Conservation (phyloP, 2,113 vertebrate species). For the Elachura formosa region DNA sequence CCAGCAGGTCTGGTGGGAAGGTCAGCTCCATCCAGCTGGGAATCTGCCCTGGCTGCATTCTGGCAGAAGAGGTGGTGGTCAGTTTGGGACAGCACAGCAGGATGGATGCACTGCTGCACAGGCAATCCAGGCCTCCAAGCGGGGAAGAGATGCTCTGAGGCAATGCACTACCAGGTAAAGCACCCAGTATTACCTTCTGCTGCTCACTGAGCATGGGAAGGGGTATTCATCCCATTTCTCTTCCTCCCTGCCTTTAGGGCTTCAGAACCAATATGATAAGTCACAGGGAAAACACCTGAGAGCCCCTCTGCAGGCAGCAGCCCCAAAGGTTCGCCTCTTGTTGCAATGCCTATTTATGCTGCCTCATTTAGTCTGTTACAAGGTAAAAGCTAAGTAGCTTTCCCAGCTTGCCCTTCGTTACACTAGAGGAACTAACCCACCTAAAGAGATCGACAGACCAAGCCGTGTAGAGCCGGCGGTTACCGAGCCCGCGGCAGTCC, state of each 20-base stretch:
- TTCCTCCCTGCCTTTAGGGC: neutral
- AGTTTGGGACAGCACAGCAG: neutral
- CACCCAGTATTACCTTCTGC: fast-evolving
- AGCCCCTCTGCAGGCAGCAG: neutral
- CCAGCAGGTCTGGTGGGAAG: slow-evolving; percentile 21
- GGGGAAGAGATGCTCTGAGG: neutral
- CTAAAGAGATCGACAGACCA: neutral
- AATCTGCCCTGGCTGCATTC: slow-evolving; percentile 47
- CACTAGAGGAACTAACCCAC: neutral
- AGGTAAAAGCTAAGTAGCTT: neutral
- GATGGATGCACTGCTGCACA: neutral
- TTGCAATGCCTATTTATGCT: neutral
- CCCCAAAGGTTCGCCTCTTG: neutral
- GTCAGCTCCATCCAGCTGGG: neutral
- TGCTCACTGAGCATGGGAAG: neutral
- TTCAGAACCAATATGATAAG: neutral
- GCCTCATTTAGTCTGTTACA: neutral
- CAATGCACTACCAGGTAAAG: neutral
- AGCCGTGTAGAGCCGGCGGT: neutral
- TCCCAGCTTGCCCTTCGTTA: neutral
- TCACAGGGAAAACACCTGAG: neutral
- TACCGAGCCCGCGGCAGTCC: neutral
- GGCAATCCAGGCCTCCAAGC: neutral
- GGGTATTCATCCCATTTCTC: neutral
- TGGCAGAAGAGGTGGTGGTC: neutral